Conservation (phyloP, 2,797 vertebrate genomes). For the Hirundo rustica region DNA sequence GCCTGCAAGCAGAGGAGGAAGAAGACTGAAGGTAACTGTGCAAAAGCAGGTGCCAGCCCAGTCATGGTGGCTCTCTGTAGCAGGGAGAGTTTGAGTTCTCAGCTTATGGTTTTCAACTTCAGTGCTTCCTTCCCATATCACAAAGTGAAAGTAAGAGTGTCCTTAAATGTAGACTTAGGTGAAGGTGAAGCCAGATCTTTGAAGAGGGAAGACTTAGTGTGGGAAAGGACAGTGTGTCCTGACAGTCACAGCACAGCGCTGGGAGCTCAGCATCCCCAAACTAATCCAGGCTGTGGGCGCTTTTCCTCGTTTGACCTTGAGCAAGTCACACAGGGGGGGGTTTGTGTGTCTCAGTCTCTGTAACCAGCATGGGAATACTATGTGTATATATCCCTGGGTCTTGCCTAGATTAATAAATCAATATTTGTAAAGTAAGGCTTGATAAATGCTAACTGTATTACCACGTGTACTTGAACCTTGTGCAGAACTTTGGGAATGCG, state of each 20-base stretch:
- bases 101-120: neutral
- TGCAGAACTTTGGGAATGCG: neutral
- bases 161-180: neutral
- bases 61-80: neutral
- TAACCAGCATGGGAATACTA: neutral
- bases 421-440: slow-evolving; percentile 54
- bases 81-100: neutral
- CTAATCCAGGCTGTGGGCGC: neutral
- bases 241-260: neutral
- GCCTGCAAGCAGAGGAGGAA: neutral
- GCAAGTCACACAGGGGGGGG: neutral
- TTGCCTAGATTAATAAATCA: slow-evolving; percentile 58
- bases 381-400: slow-evolving; percentile 6
- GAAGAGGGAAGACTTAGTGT: neutral
- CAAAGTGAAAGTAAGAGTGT: neutral
- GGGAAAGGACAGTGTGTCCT: neutral
- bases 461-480: neutral
- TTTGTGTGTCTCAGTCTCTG: neutral
- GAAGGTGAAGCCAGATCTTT: neutral
- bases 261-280: neutral
- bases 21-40: neutral
- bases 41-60: neutral
- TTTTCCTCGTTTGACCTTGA: slow-evolving; percentile 23
- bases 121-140: neutral
- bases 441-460: slow-evolving; percentile 56